Percentiles rank a stretch among this genome's conserved stretches.
phyloP scores from a whole-genome alignment of 2,113 vertebrate genomes.

The Lipotes vexillifer region DNA sequence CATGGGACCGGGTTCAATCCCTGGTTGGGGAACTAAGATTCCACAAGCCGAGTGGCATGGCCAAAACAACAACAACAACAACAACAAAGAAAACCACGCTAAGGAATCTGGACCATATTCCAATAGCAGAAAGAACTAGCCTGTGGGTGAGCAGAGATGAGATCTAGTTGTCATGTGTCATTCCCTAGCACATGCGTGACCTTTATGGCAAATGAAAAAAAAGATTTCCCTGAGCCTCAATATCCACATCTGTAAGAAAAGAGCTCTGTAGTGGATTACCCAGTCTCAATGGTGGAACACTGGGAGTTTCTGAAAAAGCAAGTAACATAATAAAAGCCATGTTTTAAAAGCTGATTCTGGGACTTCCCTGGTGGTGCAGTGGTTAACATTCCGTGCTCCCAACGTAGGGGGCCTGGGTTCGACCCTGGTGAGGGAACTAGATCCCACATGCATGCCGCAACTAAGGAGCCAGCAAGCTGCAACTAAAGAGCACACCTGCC shows the following conservation, averaged over 20 bases:
- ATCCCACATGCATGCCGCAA: no score
- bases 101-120: not conserved
- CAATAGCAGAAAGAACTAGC: not conserved
- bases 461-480: no score
- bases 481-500: no score
- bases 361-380: no score
- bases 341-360: not conserved
- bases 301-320: not conserved
- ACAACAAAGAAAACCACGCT: not conserved
- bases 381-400: no score
- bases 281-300: not conserved
- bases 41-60: not conserved
- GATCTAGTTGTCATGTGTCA: not conserved
- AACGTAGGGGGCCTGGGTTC: no score
- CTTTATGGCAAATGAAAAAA: not conserved
- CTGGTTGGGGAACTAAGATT: not conserved
- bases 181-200: not conserved
- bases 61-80: not conserved
- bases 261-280: not conserved
- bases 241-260: not conserved
- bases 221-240: not conserved
- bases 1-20: not conserved
- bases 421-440: no score
- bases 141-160: not conserved
- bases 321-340: not conserved